Percentiles rank a stretch among this genome's conserved stretches.
phyloP scores from a whole-genome alignment of 1,140 invertebrate species.

The Formica selysi region DNA sequence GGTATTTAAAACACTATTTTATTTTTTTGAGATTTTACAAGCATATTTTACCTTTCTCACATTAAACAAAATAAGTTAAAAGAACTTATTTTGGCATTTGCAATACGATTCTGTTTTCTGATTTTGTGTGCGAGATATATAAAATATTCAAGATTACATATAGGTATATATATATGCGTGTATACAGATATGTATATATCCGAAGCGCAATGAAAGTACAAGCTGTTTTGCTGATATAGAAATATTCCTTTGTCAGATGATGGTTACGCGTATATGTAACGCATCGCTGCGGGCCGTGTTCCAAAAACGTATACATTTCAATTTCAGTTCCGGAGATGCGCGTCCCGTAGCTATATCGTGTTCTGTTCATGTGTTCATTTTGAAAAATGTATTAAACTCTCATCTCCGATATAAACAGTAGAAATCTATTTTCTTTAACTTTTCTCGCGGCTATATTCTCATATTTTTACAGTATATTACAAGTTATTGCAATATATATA shows the following conservation, averaged over 20 bases:
- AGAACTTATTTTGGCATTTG: slow-evolving; percentile 36
- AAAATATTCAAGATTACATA: neutral
- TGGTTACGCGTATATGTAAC: slow-evolving; percentile 31
- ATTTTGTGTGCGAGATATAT: neutral
- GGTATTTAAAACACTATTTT: neutral
- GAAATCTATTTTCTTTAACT: slow-evolving; percentile 51
- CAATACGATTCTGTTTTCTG: neutral
- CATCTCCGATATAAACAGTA: slow-evolving; percentile 46
- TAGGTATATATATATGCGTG: too few species aligned
- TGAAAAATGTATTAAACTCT: slow-evolving; percentile 40
- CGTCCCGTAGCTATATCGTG: neutral
- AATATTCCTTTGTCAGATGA: slow-evolving; percentile 51
- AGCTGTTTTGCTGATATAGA: slow-evolving; percentile 35
- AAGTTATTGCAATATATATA: slow-evolving; percentile 30
- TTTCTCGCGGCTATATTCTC: slow-evolving; percentile 29
- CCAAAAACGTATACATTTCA: slow-evolving; percentile 59
- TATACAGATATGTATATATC: too few species aligned
- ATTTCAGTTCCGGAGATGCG: slow-evolving; percentile 34
- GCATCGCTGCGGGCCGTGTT: slow-evolving; percentile 13
- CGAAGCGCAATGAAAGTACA: too few species aligned
- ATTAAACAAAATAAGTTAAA: neutral
- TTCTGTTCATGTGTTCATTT: too few species aligned
- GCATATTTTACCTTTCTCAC: neutral
- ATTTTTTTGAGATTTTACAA: neutral
- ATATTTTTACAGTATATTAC: slow-evolving; percentile 26